These are phyloP conservation scores for Ptyas mucosa DNA, from an alignment of 2,113 vertebrate genomes.

Conservation along the genomic window DNA sequence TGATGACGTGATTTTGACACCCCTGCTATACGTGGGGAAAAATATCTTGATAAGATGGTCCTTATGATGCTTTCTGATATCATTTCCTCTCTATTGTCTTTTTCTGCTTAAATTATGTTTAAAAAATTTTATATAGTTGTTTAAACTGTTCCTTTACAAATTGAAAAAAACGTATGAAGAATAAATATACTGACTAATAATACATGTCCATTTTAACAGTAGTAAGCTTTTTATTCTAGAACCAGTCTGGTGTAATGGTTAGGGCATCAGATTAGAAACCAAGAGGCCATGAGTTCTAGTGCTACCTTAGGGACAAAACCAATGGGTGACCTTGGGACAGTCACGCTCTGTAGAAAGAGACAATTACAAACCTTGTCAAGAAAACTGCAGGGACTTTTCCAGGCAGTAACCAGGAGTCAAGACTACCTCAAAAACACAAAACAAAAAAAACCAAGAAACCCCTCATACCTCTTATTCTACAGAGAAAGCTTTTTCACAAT, in stretches of 20 bases:
- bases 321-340: not conserved
- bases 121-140: not conserved
- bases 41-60: not conserved
- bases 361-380: not conserved
- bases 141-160: not conserved
- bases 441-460: slow-evolving; percentile 40
- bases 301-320: not conserved
- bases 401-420: not conserved
- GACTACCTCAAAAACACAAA: not conserved
- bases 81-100: not conserved
- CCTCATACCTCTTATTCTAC: slow-evolving; percentile 38
- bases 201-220: not conserved
- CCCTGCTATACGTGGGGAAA: not conserved
- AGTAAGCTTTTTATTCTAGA: too few species aligned
- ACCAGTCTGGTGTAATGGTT: too few species aligned
- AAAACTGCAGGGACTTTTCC: not conserved
- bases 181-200: not conserved
- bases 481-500: slow-evolving; percentile 17
- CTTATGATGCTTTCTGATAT: not conserved
- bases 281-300: not conserved
- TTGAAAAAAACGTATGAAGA: not conserved
- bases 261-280: not conserved
- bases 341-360: not conserved
- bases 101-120: not conserved
- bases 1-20: too few species aligned